Evolutionary conservation across 2,888 invertebrate genomes (phyloP), one percentile per base, ranked within the genome.

Genomic region (Eristalis pertinax): DNA sequence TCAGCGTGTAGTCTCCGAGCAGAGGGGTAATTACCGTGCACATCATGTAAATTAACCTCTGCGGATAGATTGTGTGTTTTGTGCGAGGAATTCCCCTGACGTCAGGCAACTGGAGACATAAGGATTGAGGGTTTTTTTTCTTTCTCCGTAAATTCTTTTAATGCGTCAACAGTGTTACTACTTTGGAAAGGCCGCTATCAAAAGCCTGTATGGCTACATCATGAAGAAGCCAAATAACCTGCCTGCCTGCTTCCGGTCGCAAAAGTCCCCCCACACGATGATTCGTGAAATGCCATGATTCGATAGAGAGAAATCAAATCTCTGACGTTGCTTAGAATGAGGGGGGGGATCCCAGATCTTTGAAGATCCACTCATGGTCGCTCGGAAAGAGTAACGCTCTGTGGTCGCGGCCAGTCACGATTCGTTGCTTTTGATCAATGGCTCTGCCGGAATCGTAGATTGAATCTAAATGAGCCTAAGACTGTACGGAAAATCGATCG

Each of bases 91-190:
- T 22, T 35, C 43, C 62, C 32, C 19, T 70, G 41, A 58, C 78
- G 70, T 58, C 13, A 67, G 41, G 60, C 2, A 11, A 15, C 19
- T 13, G 24, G 38, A 15, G 19, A 43, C 26, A 62, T 63, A 26
- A 63, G 69, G 69, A 24, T 67, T 29, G 11, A 38, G 63, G 43
- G 43, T 63, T 77, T 70, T 65, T 72, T n/a, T 32, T 69, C 4
- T 26, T 4, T 11, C 5, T 32, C 26, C 26, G 5, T 50, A 19
- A 24, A n/a, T n/a, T n/a, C 19, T 29, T 56, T 35, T 26, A 4
- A 63, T 62, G 41, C 7, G 68, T 24, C 67, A 13, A 22, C 58
- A 13, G 1, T 65, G 38, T 32, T 43, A 43, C 3, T 22, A 13
- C 24, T 68, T 32, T 15, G 68, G 76, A 62, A 76, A 68, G 29